phyloP scores from a whole-genome alignment of 1,140 invertebrate species.

The Orchesella cincta region DNA sequence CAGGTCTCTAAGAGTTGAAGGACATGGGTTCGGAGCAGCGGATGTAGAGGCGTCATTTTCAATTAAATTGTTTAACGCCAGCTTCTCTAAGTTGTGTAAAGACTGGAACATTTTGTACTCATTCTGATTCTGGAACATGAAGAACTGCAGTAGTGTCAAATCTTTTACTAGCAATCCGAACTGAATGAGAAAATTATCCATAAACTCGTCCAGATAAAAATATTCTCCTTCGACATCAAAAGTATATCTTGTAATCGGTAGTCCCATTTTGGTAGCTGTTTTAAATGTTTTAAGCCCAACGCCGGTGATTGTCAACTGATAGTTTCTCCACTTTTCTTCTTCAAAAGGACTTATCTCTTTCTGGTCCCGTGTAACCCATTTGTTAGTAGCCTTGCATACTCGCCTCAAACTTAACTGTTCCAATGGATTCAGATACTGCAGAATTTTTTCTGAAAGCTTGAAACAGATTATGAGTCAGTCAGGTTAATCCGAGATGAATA shows the following conservation, averaged over 20 bases:
- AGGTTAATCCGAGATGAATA: too few relatives aligned
- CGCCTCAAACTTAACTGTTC: neutral
- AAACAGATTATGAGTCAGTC: too few relatives aligned
- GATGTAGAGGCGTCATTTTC: neutral
- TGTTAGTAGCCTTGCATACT: neutral
- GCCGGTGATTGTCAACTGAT: neutral
- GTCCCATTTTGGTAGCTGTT: neutral
- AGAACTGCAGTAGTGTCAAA: neutral
- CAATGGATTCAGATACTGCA: neutral
- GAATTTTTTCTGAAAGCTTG: too few relatives aligned
- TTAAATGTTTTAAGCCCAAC: neutral
- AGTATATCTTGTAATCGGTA: neutral
- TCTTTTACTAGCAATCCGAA: neutral
- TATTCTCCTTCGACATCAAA: neutral
- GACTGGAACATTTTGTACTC: neutral
- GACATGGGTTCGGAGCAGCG: neutral
- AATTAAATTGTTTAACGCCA: neutral
- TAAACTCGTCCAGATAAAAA: neutral
- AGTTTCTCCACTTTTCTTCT: constrained; percentile 3
- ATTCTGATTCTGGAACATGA: constrained; percentile 2
- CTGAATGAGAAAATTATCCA: neutral
- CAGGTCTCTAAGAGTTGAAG: neutral
- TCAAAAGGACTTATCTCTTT: neutral
- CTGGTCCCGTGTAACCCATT: neutral
- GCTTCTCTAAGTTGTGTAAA: neutral